Evolutionary conservation across 2,113 vertebrate genomes (phyloP).

Genomic region (Condylura cristata): DNA sequence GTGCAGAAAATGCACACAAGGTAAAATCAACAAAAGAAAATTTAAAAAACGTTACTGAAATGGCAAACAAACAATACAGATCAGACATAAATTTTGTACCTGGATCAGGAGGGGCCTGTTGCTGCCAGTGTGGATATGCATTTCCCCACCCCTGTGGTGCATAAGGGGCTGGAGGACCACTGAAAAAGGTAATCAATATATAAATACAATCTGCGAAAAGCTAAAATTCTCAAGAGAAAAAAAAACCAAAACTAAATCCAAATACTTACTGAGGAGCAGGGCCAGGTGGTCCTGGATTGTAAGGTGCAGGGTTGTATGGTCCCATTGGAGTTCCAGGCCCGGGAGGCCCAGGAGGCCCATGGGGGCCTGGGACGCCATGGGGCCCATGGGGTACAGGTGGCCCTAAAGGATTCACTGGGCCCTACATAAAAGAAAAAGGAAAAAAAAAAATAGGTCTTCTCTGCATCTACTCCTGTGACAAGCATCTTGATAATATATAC

Average conservation of each 20-base stretch:
- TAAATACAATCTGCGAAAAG: constrained; percentile 5
- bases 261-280: constrained; percentile 94
- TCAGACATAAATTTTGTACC: constrained; percentile 87
- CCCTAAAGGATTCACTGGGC: constrained; percentile 97
- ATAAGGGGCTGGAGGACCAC: constrained; percentile 97
- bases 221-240: background rate
- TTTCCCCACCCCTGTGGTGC: constrained; percentile 99
- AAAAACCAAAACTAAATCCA: background rate
- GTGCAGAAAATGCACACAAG: background rate
- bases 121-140: constrained; percentile 98
- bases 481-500: background rate
- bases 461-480: background rate
- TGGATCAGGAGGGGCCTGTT: constrained; percentile 96
- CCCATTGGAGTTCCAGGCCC: constrained; percentile 97
- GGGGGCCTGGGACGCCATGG: constrained; percentile 94
- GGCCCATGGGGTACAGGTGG: constrained; percentile 97
- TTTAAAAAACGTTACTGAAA: background rate
- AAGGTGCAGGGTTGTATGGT: constrained; percentile 97
- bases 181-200: constrained; percentile 68
- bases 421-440: constrained; percentile 82
- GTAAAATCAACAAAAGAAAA: background rate
- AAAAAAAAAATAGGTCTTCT: background rate
- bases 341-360: constrained; percentile 93
- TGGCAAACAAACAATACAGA: background rate
- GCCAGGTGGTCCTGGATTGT: constrained; percentile 97